Percentiles rank a stretch among this genome's conserved stretches.
phyloP scores from a whole-genome alignment of 2,797 vertebrate genomes.

The Gorsachius magnificus region DNA sequence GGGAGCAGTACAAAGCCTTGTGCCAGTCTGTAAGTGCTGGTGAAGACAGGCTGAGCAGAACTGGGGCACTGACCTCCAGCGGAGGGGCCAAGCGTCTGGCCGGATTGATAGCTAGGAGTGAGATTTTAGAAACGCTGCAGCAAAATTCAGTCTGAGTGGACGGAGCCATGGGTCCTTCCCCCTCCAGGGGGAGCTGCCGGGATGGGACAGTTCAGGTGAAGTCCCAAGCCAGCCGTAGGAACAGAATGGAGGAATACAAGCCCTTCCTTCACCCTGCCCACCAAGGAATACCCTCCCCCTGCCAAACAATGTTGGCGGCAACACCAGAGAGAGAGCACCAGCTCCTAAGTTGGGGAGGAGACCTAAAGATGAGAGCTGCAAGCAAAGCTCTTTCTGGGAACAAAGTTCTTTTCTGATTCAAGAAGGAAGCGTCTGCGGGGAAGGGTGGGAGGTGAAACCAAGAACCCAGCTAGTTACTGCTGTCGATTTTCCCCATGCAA shows the following conservation, averaged over 20 bases:
- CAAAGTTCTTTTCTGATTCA: conserved; percentile 41
- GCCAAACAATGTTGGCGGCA: not conserved
- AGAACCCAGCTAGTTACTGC: conserved; percentile 22
- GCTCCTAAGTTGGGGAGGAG: not conserved
- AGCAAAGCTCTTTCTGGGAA: conserved; percentile 50
- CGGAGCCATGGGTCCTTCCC: not conserved
- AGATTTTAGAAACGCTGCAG: not conserved
- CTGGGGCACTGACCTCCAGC: not conserved
- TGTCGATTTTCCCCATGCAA: not conserved
- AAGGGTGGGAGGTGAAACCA: conserved; percentile 64
- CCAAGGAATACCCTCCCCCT: not conserved
- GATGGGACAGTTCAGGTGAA: not conserved
- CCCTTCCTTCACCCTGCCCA: not conserved
- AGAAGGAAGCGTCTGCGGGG: not conserved
- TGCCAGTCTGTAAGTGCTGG: not conserved
- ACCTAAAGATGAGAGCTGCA: not conserved
- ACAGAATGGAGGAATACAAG: not conserved
- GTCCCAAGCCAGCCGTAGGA: not conserved
- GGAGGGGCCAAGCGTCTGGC: not conserved
- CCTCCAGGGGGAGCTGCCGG: not conserved
- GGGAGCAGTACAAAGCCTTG: not conserved
- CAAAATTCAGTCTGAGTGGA: not conserved
- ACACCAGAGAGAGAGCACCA: not conserved
- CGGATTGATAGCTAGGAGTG: not conserved
- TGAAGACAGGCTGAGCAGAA: not conserved